Evolutionary conservation across 2,797 vertebrate species (phyloP), one percentile per base, ranked within the genome.

Genomic region (Rousettus madagascariensis): DNA sequence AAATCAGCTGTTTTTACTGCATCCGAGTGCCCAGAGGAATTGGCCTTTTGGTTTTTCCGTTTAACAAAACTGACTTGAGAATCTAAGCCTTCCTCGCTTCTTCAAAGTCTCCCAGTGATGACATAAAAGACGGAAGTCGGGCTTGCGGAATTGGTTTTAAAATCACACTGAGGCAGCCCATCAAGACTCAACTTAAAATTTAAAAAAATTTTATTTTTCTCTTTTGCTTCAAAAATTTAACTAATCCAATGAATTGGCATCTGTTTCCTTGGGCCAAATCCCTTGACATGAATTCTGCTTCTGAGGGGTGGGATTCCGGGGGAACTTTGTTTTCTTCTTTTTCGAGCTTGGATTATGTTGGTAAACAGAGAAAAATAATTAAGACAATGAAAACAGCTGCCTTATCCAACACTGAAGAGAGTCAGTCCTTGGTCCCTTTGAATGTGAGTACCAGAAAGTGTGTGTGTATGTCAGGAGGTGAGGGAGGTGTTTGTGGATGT

Each of bases 1-100:
- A 84, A 89, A 78, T 96, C 49, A 55, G 92, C 75, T 77, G 22
- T 93, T 92, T 69, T 63, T 28, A 36, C 66, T n/a, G 65, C 46
- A 36, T 95, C 94, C 46, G 28, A 68, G 17, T 38, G 46, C 43
- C 61, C 36, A 10, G 69, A 53, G 15, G 24, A 78, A 83, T 46
- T 55, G 59, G 69, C 55, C 28, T 51, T 82, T 66, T 36, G 55
- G 66, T 59, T 91, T 89, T 74, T 55, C 74, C 75, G 61, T 90
- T 95, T 38, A 84, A 87, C 74, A 68, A 69, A 91, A 78, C 61
- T 28, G 26, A 83, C 30, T 66, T 71, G 79, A 93, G 61, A 69
- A 51, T 41, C 22, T 28, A 51, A 68, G 19, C 2, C 1, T 30
- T 49, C 24, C 61, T 72, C 3, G 5, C 28, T 68, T 65, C 53